Base-by-base conservation (phyloP, 1,140 invertebrate species). In the Agrilus planipennis region DNA sequence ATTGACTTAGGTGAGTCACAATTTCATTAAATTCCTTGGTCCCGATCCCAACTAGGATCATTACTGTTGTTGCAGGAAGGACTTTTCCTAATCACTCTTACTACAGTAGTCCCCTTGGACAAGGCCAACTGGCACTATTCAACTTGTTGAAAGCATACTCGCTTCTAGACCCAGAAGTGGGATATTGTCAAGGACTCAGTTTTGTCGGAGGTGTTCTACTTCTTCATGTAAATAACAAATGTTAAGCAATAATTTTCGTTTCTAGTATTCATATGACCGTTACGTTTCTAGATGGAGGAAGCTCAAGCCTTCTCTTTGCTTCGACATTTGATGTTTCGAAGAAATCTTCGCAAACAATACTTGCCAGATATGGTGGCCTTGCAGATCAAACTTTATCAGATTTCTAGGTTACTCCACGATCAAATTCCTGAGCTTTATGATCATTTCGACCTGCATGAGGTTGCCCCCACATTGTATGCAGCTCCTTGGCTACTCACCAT, bases 131-230 rank as follows among this genome's bases (percentile, higher is more conserved):
- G 39, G 81, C 89, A 0, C 65, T 98, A 1, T 97, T 94, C 61
- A 96, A 96, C 68, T 64, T 96, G 5, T 66, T 97, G 0, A 96
- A 97, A 65, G 92, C 93, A 0, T 97, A 96, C 60, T 95, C 91
- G 1, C 68, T 98, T 5, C 61, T 94, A 6, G 93, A 98, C 63
- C 79, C 82, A 10, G 89, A 95, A 61, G 84, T 97, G 4, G 91
- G 90, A 0, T 97, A 97, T 65, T 92, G 89, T 50, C 92, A 97
- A 63, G 93, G 93, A 0, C 70, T 96, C 3, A 91, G 89, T 54
- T 97, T 96, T 56, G 87, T 97, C 11, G 91, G 89, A 46, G 92
- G 90, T 7, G 78, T 96, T 3, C 66, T 97, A 2, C 68, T 97
- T 2, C 70, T 96, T 44, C 93, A 97, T 68, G 90, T 94, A 66